Base-by-base conservation (phyloP, 2,888 invertebrate species). In the Drosophila dives region DNA sequence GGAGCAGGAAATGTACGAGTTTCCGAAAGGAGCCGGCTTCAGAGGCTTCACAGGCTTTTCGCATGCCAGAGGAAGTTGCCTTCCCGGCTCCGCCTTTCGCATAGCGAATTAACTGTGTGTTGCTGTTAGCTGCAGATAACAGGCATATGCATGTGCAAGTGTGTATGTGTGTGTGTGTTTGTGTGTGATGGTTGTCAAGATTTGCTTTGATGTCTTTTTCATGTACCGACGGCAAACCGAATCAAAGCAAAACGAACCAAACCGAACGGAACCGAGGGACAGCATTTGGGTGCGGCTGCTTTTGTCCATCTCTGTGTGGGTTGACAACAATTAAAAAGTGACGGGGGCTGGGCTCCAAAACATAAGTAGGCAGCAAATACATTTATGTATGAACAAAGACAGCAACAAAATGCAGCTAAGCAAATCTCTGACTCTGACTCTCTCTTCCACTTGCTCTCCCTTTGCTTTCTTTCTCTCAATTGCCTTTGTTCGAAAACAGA, bases 171-270 rank as follows among this genome's bases (percentile, higher is more conserved):
- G 15, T 34, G 10, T 26, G 23, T 38, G n/a, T 33, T 15, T 53
- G 33, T 23, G 45, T 75, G 67, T 65, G 59, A 62, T 54, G 58
- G 83, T 83, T 81, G 86, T 86, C 86, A 86, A 86, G 87, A 86
- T 78, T 81, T 78, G 83, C 87, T 86, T 86, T 86, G 86, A 86
- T 86, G 86, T 86, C 86, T 86, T 86, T 87, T 86, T 86, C 86
- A 86, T 87, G 86, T 87, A 77, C 81, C 80, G 82, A 83, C 86
- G 64, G 72, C 54, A 54, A 53, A 73, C 48, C 55, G 67, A 77
- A 56, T 12, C 45, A 54, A 36, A 55, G 32, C 29, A n/a, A 51
- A 51, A 64, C 69, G 60, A 66, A 56, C 26, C 55, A 32, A 71
- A 23, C 45, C 48, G 50, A 59, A 36, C 49, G 20, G 29, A 58